Conservation (phyloP, 2,888 invertebrate genomes). For the Caradrina kadenii region DNA sequence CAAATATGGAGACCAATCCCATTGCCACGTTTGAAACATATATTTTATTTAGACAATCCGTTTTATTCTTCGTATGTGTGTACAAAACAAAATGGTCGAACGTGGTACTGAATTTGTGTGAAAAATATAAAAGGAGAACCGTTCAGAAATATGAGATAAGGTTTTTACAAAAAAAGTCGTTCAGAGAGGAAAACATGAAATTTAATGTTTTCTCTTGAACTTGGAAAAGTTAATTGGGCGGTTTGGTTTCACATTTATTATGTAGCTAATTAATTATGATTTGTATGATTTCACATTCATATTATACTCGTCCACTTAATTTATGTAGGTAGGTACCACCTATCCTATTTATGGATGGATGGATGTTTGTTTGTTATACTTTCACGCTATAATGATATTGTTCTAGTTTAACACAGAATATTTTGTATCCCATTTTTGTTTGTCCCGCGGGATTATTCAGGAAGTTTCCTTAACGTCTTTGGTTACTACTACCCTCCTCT, state of each 20-base stretch:
- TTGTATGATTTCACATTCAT: not conserved
- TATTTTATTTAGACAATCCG: constrained; percentile 42
- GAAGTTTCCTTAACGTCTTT: too few species aligned
- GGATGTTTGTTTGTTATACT: too few species aligned
- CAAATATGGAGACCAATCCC: constrained; percentile 9
- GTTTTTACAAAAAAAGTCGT: constrained; percentile 18
- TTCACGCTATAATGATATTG: too few species aligned
- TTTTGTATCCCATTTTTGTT: too few species aligned
- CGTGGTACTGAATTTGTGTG: constrained; percentile 37
- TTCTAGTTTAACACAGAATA: too few species aligned
- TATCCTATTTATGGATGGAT: too few species aligned
- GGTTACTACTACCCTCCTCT: too few species aligned
- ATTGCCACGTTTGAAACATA: constrained; percentile 28
- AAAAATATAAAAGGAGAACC: constrained; percentile 29
- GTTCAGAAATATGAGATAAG: constrained; percentile 40
- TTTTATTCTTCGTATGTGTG: constrained; percentile 28
- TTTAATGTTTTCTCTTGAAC: not conserved
- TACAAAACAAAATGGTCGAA: constrained; percentile 49
- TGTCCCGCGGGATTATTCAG: too few species aligned
- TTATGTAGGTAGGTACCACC: too few species aligned
- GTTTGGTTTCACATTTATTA: not conserved
- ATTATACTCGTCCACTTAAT: too few species aligned
- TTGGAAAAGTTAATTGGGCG: not conserved
- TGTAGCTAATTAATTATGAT: not conserved
- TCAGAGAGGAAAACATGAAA: not conserved